These are phyloP conservation scores for Unio delphinus DNA, from an alignment of 2,888 invertebrate genomes.

Conservation along the genomic window DNA sequence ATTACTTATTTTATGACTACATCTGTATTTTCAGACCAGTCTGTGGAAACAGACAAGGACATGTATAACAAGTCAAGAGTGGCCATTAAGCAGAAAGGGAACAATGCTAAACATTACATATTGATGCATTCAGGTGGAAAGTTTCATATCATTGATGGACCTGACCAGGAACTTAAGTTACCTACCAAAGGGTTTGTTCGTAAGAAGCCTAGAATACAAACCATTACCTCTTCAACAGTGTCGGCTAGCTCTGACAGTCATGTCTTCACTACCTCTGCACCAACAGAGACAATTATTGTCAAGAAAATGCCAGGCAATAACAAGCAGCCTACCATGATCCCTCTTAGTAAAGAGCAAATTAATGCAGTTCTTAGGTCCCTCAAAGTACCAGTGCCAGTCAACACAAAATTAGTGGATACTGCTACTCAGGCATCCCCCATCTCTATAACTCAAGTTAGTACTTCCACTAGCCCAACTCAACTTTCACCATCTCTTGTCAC, in stretches of 20 bases:
- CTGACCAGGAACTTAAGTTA: constrained; percentile 7
- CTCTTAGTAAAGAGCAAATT: constrained; percentile 57
- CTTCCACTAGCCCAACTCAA: too few species aligned
- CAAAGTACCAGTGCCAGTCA: constrained; percentile 51
- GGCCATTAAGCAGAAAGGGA: too few species aligned
- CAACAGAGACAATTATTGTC: constrained; percentile 21
- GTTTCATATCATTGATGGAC: constrained; percentile 10
- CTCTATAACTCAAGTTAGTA: too few species aligned
- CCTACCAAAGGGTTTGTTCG: constrained; percentile 35
- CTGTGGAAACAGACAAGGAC: too few species aligned
- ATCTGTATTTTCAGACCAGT: too few species aligned
- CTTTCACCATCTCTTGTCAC: too few species aligned
- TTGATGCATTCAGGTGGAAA: constrained; percentile 7
- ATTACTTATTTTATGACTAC: too few species aligned
- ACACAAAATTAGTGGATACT: constrained; percentile 28
- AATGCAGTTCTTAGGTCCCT: constrained; percentile 56
- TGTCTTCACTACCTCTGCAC: background rate
- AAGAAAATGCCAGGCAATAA: constrained; percentile 31
- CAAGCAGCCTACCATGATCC: constrained; percentile 47
- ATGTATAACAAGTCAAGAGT: too few species aligned
- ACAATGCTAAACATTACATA: constrained; percentile 3
- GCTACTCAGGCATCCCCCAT: constrained; percentile 34
- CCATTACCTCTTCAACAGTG: background rate
- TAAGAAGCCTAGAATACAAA: constrained; percentile 16
- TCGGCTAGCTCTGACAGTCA: background rate